Percentiles rank a stretch among this genome's conserved stretches.
Evolutionary conservation across 35 echinoderm and acorn worm genomes (phyloP).

Genomic region (Ophiothrix spiculata): DNA sequence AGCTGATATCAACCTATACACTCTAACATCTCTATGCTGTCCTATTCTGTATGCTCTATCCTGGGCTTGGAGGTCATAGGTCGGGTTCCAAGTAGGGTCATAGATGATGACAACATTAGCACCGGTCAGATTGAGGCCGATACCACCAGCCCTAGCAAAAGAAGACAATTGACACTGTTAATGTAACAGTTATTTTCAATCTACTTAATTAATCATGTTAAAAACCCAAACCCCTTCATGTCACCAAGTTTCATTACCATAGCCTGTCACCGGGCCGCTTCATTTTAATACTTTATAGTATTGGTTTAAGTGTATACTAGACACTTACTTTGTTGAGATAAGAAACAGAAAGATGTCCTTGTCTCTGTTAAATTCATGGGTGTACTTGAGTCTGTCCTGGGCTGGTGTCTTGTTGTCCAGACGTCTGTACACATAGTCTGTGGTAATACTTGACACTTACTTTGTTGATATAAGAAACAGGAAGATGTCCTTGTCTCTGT

Average conservation of each 20-base stretch:
- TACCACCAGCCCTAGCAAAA: conserved; percentile 90
- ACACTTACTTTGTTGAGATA: conserved; percentile 94
- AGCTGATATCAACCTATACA: conserved; percentile 77
- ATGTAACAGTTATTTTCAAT: too few species aligned
- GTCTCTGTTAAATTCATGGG: conserved; percentile 65
- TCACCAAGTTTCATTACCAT: too few species aligned
- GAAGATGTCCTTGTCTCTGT: conserved; percentile 65
- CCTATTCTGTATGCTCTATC: conserved; percentile 94
- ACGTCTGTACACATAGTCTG: conserved; percentile 54
- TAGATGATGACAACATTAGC: conserved; percentile 93
- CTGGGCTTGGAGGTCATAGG: conserved; percentile 89
- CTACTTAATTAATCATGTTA: too few species aligned
- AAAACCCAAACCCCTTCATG: too few species aligned
- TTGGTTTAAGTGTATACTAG: too few species aligned
- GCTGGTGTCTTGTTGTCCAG: conserved; percentile 72
- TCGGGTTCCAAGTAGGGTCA: conserved; percentile 96
- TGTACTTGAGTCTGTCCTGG: conserved; percentile 48
- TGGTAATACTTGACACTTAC: conserved; percentile 92
- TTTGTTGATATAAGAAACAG: conserved; percentile 93
- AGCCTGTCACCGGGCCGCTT: too few species aligned
- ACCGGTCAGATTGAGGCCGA: conserved; percentile 90
- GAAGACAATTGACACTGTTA: too few species aligned
- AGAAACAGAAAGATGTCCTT: conserved; percentile 70
- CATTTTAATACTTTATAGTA: too few species aligned
- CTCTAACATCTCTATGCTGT: conserved; percentile 90